Evolutionary conservation across 2,113 vertebrate species (phyloP).

Genomic region (Todiramphus chloris): DNA sequence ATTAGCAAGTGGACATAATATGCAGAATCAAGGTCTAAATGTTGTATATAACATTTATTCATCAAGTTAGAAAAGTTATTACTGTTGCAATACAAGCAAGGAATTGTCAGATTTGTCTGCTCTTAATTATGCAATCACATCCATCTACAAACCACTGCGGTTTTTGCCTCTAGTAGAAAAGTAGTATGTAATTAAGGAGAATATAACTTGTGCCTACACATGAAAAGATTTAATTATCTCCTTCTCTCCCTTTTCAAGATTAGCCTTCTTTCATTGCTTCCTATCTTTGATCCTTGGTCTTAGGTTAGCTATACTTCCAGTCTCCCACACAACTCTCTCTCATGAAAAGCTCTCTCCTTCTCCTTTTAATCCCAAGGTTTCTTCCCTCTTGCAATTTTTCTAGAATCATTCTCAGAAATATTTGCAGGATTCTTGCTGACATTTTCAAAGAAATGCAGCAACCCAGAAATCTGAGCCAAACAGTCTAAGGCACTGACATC

Average conservation of each 20-base stretch:
- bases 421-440: background rate
- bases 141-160: background rate
- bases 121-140: background rate
- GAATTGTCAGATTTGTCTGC: background rate
- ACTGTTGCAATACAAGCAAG: background rate
- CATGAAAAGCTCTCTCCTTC: rapidly evolving
- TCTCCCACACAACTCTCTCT: background rate
- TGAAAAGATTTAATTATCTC: conserved; percentile 31
- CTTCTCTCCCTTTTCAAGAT: background rate
- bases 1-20: background rate
- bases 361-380: background rate
- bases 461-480: background rate
- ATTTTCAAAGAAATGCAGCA: background rate
- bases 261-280: background rate
- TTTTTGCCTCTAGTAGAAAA: background rate
- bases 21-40: background rate
- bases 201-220: background rate
- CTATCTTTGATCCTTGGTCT: background rate
- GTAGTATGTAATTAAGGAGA: conserved; percentile 19
- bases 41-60: background rate
- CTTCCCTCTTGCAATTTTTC: background rate
- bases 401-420: background rate
- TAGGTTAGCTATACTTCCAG: background rate
- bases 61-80: background rate
- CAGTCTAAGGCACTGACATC: background rate